Base-by-base conservation (phyloP, 2,797 vertebrate species). In the Ispidina lecontei region DNA sequence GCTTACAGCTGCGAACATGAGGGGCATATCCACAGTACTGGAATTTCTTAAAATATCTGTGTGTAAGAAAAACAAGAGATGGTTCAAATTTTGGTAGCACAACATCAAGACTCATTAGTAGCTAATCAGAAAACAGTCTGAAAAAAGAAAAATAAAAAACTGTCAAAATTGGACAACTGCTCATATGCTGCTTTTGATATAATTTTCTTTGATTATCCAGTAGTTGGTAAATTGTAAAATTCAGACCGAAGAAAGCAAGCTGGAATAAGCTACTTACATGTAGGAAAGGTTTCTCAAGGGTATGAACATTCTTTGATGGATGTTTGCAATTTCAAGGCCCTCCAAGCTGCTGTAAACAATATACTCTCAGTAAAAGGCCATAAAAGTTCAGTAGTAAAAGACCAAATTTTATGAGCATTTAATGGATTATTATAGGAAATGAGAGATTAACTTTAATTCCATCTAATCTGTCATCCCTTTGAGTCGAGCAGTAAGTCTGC, bases 11-110 rank as follows among this genome's bases (percentile, higher is more conserved):
- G 82, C 99, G 99, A 52, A 99, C 99, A 1, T 99, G 99, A 26
- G 99, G 99, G 10, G 99, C 99, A 13, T 99, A 99, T 17, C 99
- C 98, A 60, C 99, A 99, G 94, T 99, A 99, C 96, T 99, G 99
- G 97, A 99, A 99, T 94, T 99, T 99, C 98, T 99, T 99, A 95
- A 99, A 99, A 95, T 99, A 99, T 96, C 99, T 99, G 91, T 33
- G 39, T 55, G 47, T 39, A 68, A 77, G 62, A 87, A 77, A 89
- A 77, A 60, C 28, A 64, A 68, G 29, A 72, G 18, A 35, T 43
- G 11, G 20, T 67, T 91, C 33, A 63, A 54, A 20, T 47, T 22
- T 72, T 2, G 11, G 73, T 79, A 22, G 26, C n/a, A 84, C 21
- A 72, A 47, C 25, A 82, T 17, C 7, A 60, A 47, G 71, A 44